phyloP scores from a whole-genome alignment of 2,113 vertebrate genomes.

The Thamnophis sirtalis region DNA sequence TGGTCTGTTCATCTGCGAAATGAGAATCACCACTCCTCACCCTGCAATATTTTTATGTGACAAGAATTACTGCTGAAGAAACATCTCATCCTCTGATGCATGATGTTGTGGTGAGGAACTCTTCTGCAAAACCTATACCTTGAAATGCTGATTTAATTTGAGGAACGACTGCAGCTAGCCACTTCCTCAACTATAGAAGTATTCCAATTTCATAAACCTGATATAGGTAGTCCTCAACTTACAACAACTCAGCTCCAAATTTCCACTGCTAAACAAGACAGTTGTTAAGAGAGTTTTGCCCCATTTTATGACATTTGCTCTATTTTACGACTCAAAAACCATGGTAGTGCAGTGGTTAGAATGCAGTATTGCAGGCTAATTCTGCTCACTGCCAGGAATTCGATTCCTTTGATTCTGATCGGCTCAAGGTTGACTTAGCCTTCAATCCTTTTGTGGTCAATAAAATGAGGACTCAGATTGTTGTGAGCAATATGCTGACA shows the following conservation, averaged over 20 bases:
- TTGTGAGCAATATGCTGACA: neutral
- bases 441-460: neutral
- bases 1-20: neutral
- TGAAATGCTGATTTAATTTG: neutral
- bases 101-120: neutral
- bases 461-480: neutral
- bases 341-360: neutral
- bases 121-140: neutral
- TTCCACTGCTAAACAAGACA: neutral
- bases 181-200: neutral
- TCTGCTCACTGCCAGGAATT: neutral
- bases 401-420: neutral
- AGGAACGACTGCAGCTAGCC: neutral
- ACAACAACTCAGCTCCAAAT: neutral
- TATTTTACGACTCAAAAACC: neutral
- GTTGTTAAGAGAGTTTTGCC: neutral
- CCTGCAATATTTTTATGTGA: neutral
- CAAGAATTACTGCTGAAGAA: neutral
- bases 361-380: neutral
- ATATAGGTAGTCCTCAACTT: neutral
- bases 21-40: neutral
- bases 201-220: neutral
- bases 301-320: neutral
- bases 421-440: neutral
- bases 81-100: neutral